phyloP scores from a whole-genome alignment of 2,888 invertebrate species.

The Merodon equestris region DNA sequence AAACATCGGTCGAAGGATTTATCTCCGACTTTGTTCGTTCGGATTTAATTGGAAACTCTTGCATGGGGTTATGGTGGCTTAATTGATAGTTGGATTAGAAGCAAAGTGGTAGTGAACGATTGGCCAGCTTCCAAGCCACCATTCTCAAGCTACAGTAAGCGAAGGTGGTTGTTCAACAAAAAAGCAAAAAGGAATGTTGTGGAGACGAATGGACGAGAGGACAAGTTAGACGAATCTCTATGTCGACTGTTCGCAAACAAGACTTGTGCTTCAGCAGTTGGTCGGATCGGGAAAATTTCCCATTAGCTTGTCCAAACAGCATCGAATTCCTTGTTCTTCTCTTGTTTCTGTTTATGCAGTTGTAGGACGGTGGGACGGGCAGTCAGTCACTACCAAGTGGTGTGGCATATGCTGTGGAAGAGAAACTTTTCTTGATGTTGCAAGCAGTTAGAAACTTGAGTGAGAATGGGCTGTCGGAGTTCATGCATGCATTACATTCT shows the following conservation, averaged over 20 bases:
- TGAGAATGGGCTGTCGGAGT: slow-evolving; percentile 57
- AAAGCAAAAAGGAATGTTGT: not conserved
- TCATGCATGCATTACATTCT: slow-evolving; percentile 62
- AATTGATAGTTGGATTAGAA: no score
- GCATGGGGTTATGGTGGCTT: no score
- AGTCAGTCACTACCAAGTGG: slow-evolving; percentile 41
- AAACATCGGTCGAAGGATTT: slow-evolving; percentile 30
- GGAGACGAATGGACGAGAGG: not conserved
- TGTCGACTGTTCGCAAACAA: slow-evolving; percentile 56
- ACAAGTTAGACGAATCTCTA: slow-evolving; percentile 42
- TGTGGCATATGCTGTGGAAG: slow-evolving; percentile 12
- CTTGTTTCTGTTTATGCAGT: slow-evolving; percentile 1
- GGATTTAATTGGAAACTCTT: not conserved
- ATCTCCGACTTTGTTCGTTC: no score
- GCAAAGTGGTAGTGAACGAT: slow-evolving; percentile 5
- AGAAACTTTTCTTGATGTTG: slow-evolving; percentile 44
- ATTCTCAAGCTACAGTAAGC: slow-evolving; percentile 13
- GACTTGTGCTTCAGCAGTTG: slow-evolving; percentile 57
- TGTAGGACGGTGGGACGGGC: not conserved
- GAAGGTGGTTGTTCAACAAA: not conserved
- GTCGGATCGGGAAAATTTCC: slow-evolving; percentile 71
- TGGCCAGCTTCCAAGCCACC: slow-evolving; percentile 21
- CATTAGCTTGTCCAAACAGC: slow-evolving; percentile 76
- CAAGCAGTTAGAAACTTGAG: slow-evolving; percentile 2
- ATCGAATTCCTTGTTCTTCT: slow-evolving; percentile 49